Percentiles rank a stretch among this genome's conserved stretches.
These are phyloP conservation scores for Copidosoma aretas DNA, from an alignment of 2,888 invertebrate genomes.

Conservation along the genomic window DNA sequence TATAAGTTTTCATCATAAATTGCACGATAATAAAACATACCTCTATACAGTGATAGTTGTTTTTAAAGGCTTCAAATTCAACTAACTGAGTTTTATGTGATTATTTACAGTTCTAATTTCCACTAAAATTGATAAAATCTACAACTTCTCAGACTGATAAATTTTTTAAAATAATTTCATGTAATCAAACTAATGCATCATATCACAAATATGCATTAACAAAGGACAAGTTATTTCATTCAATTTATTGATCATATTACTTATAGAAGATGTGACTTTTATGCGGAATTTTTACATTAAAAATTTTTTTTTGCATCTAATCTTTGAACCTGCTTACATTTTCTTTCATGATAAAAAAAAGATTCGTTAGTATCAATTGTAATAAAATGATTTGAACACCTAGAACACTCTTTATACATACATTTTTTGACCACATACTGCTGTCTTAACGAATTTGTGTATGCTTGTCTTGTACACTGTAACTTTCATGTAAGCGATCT, in stretches of 20 bases:
- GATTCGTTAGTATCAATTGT: background rate
- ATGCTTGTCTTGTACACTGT: background rate
- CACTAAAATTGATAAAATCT: slow-evolving; percentile 24
- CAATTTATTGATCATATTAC: background rate
- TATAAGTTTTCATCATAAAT: slow-evolving; percentile 10
- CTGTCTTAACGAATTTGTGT: background rate
- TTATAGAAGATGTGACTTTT: background rate
- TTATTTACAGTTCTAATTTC: slow-evolving; percentile 34
- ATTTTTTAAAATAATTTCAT: slow-evolving; percentile 17
- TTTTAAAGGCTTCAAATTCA: slow-evolving; percentile 32
- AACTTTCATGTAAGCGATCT: background rate
- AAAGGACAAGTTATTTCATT: slow-evolving; percentile 13
- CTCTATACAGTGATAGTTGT: slow-evolving; percentile 23
- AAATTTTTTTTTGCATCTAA: background rate
- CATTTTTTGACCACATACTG: background rate
- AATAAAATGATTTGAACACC: background rate
- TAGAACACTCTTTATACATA: no score
- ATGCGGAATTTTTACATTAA: slow-evolving; percentile 9
- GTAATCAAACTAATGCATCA: slow-evolving; percentile 22
- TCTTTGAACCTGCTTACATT: background rate
- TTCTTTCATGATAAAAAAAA: no score
- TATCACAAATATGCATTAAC: slow-evolving; percentile 27
- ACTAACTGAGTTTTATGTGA: slow-evolving; percentile 19
- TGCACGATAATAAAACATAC: slow-evolving; percentile 26
- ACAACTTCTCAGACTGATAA: slow-evolving; percentile 21